phyloP scores from a whole-genome alignment of 2,888 invertebrate genomes.

The Stictocephala bisonia region DNA sequence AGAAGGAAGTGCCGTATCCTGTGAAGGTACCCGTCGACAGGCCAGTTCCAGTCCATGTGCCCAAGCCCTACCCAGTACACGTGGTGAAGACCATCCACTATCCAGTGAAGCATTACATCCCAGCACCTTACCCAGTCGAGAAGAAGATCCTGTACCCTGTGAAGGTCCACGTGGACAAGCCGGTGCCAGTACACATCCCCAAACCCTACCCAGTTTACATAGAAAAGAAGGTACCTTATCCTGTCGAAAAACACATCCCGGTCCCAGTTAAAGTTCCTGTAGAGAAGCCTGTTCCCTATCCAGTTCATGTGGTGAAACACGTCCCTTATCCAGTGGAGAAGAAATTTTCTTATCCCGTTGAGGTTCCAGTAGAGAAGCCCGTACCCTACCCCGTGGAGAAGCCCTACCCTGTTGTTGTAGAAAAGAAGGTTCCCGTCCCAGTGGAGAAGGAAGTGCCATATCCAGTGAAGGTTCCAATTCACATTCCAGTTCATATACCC shows the following conservation, averaged over 20 bases:
- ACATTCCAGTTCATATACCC: slow-evolving; percentile 71
- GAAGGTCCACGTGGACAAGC: slow-evolving; percentile 56
- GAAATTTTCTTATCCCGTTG: slow-evolving; percentile 46
- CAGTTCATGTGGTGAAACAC: slow-evolving; percentile 50
- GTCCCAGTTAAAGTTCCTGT: slow-evolving; percentile 51
- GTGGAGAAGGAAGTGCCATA: slow-evolving; percentile 52
- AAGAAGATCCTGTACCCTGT: slow-evolving; percentile 56
- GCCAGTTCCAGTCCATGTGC: slow-evolving; percentile 57
- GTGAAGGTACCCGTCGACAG: slow-evolving; percentile 57
- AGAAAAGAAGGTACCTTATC: slow-evolving; percentile 55
- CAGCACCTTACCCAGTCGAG: slow-evolving; percentile 56
- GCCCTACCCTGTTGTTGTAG: slow-evolving; percentile 49
- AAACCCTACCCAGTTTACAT: slow-evolving; percentile 58
- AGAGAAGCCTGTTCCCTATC: slow-evolving; percentile 50
- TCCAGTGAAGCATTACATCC: slow-evolving; percentile 57
- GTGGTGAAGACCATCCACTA: slow-evolving; percentile 58
- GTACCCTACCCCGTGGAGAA: slow-evolving; percentile 50
- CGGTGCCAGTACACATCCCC: slow-evolving; percentile 54
- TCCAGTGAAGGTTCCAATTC: slow-evolving; percentile 61
- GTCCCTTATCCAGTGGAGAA: slow-evolving; percentile 50
- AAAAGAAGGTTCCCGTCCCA: slow-evolving; percentile 54
- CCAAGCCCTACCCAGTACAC: slow-evolving; percentile 58
- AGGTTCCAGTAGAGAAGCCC: slow-evolving; percentile 53
- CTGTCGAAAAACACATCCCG: slow-evolving; percentile 48
- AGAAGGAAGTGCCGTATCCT: slow-evolving; percentile 60